Percentiles rank a stretch among this genome's conserved stretches.
Evolutionary conservation across 2,888 invertebrate species (phyloP).

Genomic region (Galerucella nymphaeae): DNA sequence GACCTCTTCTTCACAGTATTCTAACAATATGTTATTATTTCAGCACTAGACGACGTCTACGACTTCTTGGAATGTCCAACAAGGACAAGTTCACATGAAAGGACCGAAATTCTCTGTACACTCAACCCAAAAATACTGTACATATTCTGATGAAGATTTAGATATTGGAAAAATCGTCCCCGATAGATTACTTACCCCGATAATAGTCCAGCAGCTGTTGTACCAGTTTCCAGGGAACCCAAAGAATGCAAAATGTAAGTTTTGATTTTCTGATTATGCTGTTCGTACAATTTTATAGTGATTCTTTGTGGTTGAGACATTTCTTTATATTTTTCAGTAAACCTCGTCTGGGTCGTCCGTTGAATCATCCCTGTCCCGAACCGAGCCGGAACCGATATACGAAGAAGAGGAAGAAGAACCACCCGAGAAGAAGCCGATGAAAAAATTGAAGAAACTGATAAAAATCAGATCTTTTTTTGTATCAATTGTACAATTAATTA

Average conservation of each 20-base stretch:
- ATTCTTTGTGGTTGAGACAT: background rate
- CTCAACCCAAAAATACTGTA: slow-evolving; percentile 78
- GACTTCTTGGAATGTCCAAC: slow-evolving; percentile 77
- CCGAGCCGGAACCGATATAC: slow-evolving; percentile 35
- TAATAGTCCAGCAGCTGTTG: slow-evolving; percentile 60
- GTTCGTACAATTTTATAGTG: too few relatives aligned
- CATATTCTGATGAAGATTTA: slow-evolving; percentile 74
- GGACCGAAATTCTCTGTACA: slow-evolving; percentile 82
- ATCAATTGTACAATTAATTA: slow-evolving; percentile 19
- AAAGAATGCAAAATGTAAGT: slow-evolving; percentile 58
- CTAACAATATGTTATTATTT: too few relatives aligned
- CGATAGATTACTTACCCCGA: slow-evolving; percentile 67
- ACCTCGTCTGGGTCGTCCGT: slow-evolving; percentile 58
- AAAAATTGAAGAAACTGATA: slow-evolving; percentile 45
- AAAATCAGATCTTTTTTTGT: slow-evolving; percentile 22
- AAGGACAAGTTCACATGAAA: slow-evolving; percentile 86
- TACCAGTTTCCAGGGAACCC: slow-evolving; percentile 63
- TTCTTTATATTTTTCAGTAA: slow-evolving; percentile 52
- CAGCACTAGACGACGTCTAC: slow-evolving; percentile 74
- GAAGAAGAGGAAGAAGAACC: slow-evolving; percentile 37
- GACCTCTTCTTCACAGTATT: too few relatives aligned
- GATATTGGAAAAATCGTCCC: slow-evolving; percentile 65
- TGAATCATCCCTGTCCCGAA: slow-evolving; percentile 54
- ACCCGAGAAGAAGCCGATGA: slow-evolving; percentile 49
- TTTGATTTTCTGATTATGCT: background rate